phyloP scores from a whole-genome alignment of 2,888 invertebrate species.

The Hemithea aestivaria region DNA sequence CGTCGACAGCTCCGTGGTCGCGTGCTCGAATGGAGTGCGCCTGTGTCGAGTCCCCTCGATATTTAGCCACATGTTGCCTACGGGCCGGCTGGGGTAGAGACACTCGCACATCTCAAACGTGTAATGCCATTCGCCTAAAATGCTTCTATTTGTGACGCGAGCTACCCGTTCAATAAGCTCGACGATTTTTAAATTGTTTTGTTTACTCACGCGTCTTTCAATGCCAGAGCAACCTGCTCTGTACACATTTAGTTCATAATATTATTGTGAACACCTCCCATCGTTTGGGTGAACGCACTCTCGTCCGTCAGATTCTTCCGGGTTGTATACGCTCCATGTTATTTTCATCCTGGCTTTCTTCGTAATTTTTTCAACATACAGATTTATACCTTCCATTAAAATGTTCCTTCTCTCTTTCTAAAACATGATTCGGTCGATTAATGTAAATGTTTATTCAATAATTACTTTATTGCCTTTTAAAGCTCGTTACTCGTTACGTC shows the following conservation, averaged over 20 bases:
- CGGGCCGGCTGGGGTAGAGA: slow-evolving; percentile 31
- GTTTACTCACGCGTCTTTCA: slow-evolving; percentile 55
- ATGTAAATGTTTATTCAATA: slow-evolving; percentile 8
- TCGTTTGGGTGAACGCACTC: slow-evolving; percentile 61
- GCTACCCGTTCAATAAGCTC: slow-evolving; percentile 37
- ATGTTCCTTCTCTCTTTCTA: not conserved
- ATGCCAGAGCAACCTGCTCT: slow-evolving; percentile 47
- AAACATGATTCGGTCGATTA: slow-evolving; percentile 3
- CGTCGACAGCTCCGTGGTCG: slow-evolving; percentile 29
- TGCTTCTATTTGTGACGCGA: slow-evolving; percentile 23
- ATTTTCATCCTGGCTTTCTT: slow-evolving; percentile 29
- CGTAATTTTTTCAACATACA: slow-evolving; percentile 4
- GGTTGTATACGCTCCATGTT: slow-evolving; percentile 43
- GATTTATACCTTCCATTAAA: not conserved
- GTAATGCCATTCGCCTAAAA: slow-evolving; percentile 19
- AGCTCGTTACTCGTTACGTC: slow-evolving; percentile 1
- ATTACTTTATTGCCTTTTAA: slow-evolving; percentile 8
- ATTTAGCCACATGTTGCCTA: slow-evolving; percentile 38
- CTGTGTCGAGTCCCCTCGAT: slow-evolving; percentile 31
- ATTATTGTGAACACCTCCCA: slow-evolving; percentile 52
- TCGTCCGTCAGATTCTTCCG: slow-evolving; percentile 48
- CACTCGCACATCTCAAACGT: slow-evolving; percentile 18
- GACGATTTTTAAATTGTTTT: slow-evolving; percentile 49
- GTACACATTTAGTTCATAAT: slow-evolving; percentile 49
- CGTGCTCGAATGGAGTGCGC: slow-evolving; percentile 34